Base-by-base conservation (phyloP, 2,888 invertebrate species). In the Thera obeliscata region DNA sequence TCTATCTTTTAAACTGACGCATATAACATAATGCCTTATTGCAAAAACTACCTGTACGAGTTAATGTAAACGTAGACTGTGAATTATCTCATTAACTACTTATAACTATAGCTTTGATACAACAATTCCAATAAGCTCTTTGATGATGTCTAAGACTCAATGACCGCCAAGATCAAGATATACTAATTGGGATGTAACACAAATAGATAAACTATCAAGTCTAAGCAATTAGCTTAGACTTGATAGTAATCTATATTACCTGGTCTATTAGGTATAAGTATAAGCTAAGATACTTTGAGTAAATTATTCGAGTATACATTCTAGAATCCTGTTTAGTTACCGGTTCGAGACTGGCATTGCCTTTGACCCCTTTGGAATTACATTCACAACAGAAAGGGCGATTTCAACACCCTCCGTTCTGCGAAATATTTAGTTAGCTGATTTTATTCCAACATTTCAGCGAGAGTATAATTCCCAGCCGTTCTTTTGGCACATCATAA, bases 331-430 rank as follows among this genome's bases (percentile, higher is more conserved):
- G 62, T 69, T 70, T 52, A 50, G 57, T 43, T 63, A 64, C 63
- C 65, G 63, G 67, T 69, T 67, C 56, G 49, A 66, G 55, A 64
- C 59, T 46, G 52, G 61, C 63, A 67, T 71, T 61, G 72, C 69
- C 60, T 74, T 67, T 71, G 69, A 74, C 69, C 69, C 57, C 64
- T 60, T 66, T 64, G 61, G 59, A 60, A 66, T 69, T 69, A 54
- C 65, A 65, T 70, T 70, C 67, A 62, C 70, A 62, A 60, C 48
- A 41, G 54, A 67, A 65, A 66, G 56, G 49, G 57, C 59, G 57
- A 63, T 56, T 60, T 60, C 56, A 66, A 66, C 56, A 63, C 58
- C 52, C 36, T 43, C 38, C 62, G 61, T 62, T 58, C 60, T 52
- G n/a, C 22, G 56, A 43, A 48, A 61, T 61, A 64, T 58, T 61